phyloP scores from a whole-genome alignment of 2,797 vertebrate species.

The Channallabes apus region DNA sequence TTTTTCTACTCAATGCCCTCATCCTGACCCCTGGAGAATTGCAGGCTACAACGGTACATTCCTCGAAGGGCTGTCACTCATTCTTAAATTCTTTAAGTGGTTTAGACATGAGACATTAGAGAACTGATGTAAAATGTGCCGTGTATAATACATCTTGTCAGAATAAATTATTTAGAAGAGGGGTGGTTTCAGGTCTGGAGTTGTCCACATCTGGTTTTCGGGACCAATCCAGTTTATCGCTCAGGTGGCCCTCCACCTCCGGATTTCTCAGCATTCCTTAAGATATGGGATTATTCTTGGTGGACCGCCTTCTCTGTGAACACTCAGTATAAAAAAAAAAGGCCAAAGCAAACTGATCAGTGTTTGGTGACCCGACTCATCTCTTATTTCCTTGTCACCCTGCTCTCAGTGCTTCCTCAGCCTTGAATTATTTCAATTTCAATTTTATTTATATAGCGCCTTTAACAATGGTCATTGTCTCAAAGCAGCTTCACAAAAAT shows the following conservation, averaged over 20 bases:
- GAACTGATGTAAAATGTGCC: neutral
- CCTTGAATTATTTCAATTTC: conserved; percentile 34
- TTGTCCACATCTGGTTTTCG: conserved; percentile 7
- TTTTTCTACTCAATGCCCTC: conserved; percentile 29
- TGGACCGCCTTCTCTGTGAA: neutral
- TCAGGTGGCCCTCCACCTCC: neutral
- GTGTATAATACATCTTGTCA: neutral
- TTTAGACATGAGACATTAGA: neutral
- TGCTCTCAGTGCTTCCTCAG: conserved; percentile 27
- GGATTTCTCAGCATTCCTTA: neutral
- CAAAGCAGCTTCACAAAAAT: too few relatives aligned
- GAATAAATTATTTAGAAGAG: neutral
- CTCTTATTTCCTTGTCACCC: conserved; percentile 16
- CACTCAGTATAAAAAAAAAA: neutral
- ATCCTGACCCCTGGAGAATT: conserved; percentile 44
- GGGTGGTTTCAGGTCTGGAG: neutral
- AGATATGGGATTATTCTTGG: neutral
- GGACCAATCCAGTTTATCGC: neutral
- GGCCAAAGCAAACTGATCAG: conserved; percentile 7
- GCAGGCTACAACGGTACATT: conserved; percentile 39
- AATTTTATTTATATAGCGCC: too few relatives aligned
- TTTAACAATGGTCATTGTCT: too few relatives aligned
- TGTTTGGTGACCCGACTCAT: conserved; percentile 49
- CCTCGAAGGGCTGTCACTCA: conserved; percentile 21
- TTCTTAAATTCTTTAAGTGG: neutral